phyloP scores from a whole-genome alignment of 2,113 vertebrate genomes.

The Agapornis roseicollis region DNA sequence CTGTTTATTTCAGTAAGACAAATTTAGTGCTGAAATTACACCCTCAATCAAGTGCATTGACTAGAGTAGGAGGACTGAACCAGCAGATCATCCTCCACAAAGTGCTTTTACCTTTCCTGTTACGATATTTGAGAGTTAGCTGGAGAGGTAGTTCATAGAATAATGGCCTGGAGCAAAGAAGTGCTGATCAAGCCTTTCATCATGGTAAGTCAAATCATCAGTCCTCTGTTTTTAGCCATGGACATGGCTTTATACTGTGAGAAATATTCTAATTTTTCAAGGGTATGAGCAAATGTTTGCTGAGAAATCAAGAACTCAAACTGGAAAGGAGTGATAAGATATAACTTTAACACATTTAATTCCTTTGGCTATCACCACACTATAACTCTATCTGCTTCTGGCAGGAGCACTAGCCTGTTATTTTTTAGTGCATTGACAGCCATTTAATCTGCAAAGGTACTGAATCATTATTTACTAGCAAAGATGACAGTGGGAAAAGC shows the following conservation, averaged over 20 bases:
- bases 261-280: slow-evolving; percentile 7
- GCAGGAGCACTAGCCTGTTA: background rate
- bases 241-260: background rate
- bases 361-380: background rate
- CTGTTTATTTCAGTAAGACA: background rate
- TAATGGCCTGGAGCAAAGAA: background rate
- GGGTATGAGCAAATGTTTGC: background rate
- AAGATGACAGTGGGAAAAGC: background rate
- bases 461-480: slow-evolving; percentile 12
- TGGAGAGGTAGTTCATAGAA: background rate
- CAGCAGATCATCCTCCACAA: background rate
- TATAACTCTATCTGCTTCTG: background rate
- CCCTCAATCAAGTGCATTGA: background rate
- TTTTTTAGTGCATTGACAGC: background rate
- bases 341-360: background rate
- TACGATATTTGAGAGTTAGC: background rate
- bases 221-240: background rate
- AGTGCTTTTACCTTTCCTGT: background rate
- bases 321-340: background rate
- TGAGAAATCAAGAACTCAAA: background rate
- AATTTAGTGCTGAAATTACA: background rate
- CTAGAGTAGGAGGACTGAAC: background rate
- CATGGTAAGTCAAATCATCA: background rate
- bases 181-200: background rate
- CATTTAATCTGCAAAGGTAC: background rate